Percentiles rank a stretch among this genome's conserved stretches.
These are phyloP conservation scores for Sarcophaga peregrina DNA, from an alignment of 1,140 invertebrate species.

Conservation along the genomic window DNA sequence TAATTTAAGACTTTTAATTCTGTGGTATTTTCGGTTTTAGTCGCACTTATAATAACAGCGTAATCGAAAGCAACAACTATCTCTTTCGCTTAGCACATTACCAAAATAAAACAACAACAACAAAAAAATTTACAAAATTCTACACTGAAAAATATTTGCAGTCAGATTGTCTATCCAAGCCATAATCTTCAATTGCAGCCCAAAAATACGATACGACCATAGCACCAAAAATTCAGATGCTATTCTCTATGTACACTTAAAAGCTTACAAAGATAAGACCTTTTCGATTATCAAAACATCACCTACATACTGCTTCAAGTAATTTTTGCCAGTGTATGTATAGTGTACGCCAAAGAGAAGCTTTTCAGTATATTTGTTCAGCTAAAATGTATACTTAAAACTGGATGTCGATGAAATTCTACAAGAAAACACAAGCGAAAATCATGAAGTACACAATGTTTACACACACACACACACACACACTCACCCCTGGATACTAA, in stretches of 20 bases:
- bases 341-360: neutral
- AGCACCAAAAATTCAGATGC: too few relatives aligned
- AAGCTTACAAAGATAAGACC: too few relatives aligned
- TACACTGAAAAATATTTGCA: neutral
- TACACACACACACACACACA: neutral
- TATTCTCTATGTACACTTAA: too few relatives aligned
- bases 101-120: too few relatives aligned
- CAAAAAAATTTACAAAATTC: neutral
- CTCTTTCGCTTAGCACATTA: too few relatives aligned
- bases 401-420: neutral
- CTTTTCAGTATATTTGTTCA: neutral
- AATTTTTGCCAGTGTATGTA: neutral
- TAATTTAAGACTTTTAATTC: slow-evolving; percentile 26
- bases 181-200: too few relatives aligned
- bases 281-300: too few relatives aligned
- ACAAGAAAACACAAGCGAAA: neutral
- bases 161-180: neutral
- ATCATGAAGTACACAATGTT: neutral
- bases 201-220: too few relatives aligned
- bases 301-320: too few relatives aligned
- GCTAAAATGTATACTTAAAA: slow-evolving; percentile 7
- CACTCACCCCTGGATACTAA: neutral
- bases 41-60: neutral
- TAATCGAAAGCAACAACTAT: neutral
- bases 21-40: slow-evolving; percentile 24